Evolutionary conservation across 92 coral and sea anemone genomes (phyloP).

Genomic region (Phenganax stokvisi): DNA sequence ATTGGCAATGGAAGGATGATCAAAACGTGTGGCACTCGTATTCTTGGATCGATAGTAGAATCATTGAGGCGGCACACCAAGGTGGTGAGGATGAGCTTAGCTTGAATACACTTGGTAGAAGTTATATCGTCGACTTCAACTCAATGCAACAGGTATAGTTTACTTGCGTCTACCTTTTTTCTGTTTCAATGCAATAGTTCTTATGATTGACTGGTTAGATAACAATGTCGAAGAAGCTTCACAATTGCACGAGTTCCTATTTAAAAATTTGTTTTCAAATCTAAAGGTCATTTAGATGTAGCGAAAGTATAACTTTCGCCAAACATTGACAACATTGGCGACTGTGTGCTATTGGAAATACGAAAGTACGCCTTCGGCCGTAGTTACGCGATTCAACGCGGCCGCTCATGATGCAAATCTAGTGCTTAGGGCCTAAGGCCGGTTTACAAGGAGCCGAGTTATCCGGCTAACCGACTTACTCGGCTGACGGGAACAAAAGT

Average conservation of each 20-base stretch:
- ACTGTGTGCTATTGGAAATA: too few relatives aligned
- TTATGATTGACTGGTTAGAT: background rate
- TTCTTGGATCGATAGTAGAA: constrained; percentile 98
- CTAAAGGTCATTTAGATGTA: too few relatives aligned
- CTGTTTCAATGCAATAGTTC: background rate
- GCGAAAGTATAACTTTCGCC: too few relatives aligned
- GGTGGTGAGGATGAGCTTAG: constrained; percentile 96
- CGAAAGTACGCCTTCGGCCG: too few relatives aligned
- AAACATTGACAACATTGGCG: too few relatives aligned
- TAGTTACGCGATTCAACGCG: too few relatives aligned
- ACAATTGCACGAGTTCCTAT: background rate
- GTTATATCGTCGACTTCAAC: constrained; percentile 91
- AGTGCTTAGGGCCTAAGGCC: too few relatives aligned
- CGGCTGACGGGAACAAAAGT: too few relatives aligned
- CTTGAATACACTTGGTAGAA: constrained; percentile 89
- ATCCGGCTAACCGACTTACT: too few relatives aligned
- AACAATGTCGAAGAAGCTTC: background rate
- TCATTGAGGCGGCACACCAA: constrained; percentile 94
- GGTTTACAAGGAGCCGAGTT: too few relatives aligned
- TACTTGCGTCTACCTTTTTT: background rate
- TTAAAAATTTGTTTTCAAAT: too few relatives aligned
- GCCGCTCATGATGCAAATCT: too few relatives aligned
- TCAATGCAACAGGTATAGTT: constrained; percentile 85
- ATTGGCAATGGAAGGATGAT: constrained; percentile 99
- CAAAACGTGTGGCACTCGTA: constrained; percentile 94